Evolutionary conservation across 2,113 vertebrate genomes (phyloP).

Genomic region (Crocuta crocuta): DNA sequence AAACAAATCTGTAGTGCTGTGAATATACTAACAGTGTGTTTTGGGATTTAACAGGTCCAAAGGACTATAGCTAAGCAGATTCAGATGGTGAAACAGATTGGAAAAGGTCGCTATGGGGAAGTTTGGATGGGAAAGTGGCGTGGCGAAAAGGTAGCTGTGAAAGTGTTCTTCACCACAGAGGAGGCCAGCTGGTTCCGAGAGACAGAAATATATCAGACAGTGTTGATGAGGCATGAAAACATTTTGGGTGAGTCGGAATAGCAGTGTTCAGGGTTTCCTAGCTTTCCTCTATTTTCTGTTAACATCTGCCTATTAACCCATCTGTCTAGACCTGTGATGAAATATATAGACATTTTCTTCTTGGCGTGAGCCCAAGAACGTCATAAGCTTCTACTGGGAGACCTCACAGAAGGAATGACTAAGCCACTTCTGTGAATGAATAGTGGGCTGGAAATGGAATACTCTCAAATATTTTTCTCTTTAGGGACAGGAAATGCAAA

Average conservation of each 20-base stretch:
- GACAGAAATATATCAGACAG: slow-evolving; percentile 99
- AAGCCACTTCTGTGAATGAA: background rate
- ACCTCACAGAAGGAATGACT: background rate
- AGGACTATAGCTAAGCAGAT: slow-evolving; percentile 99
- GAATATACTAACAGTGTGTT: background rate
- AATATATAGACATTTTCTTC: background rate
- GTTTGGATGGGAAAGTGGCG: slow-evolving; percentile 99
- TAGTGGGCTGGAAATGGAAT: background rate
- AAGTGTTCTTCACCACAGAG: slow-evolving; percentile 98
- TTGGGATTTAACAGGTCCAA: slow-evolving; percentile 91
- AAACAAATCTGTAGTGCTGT: background rate
- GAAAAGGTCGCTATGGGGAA: slow-evolving; percentile 98
- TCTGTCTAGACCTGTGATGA: slow-evolving; percentile 5
- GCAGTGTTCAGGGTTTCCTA: background rate
- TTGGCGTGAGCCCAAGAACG: background rate
- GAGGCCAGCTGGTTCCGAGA: slow-evolving; percentile 99
- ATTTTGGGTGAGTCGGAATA: slow-evolving; percentile 91
- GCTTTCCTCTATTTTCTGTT: background rate
- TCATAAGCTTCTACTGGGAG: background rate
- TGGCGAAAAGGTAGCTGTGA: slow-evolving; percentile 97
- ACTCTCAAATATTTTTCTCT: background rate
- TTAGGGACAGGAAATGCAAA: slow-evolving; percentile 29
- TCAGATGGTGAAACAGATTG: slow-evolving; percentile 99
- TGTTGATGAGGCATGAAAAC: slow-evolving; percentile 98
- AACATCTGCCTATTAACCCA: slow-evolving; percentile 49